Percentiles rank a stretch among this genome's conserved stretches.
Evolutionary conservation across 1,140 invertebrate species (phyloP).

Genomic region (Zaprionus nigranus): DNA sequence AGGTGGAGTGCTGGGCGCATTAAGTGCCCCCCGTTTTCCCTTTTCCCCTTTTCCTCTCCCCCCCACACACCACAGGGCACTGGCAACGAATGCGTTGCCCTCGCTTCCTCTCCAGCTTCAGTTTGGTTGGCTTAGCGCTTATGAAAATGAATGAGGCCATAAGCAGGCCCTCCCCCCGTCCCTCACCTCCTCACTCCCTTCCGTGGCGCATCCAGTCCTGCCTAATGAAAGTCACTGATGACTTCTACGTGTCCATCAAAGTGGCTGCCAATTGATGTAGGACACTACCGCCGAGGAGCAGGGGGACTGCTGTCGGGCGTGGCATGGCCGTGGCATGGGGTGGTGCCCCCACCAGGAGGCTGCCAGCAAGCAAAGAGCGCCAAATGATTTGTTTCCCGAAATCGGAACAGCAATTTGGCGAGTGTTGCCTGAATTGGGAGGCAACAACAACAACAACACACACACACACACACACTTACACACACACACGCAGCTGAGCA

Average conservation of each 20-base stretch:
- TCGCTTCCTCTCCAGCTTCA: neutral
- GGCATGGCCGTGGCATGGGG: neutral
- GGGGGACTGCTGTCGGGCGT: neutral
- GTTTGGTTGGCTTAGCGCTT: constrained; percentile 29
- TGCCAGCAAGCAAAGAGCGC: constrained; percentile 14
- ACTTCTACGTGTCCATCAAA: constrained; percentile 57
- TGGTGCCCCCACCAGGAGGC: neutral
- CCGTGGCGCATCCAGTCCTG: neutral
- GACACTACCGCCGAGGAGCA: neutral
- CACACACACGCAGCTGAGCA: too few species aligned
- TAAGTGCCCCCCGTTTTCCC: constrained; percentile 42
- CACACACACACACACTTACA: neutral
- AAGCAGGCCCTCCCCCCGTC: neutral
- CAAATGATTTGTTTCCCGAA: constrained; percentile 39
- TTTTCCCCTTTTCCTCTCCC: neutral
- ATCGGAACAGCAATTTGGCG: constrained; percentile 38
- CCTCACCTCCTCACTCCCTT: neutral
- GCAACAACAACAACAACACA: neutral
- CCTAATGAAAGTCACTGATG: constrained; percentile 53
- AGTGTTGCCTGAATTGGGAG: constrained; percentile 8
- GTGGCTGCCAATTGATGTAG: constrained; percentile 10
- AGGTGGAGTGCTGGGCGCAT: constrained; percentile 51
- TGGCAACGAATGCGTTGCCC: too few species aligned
- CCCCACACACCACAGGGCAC: neutral
- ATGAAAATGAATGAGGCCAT: constrained; percentile 54